Base-by-base conservation (phyloP, 2,888 invertebrate species). In the Lumbricus terrestris region DNA sequence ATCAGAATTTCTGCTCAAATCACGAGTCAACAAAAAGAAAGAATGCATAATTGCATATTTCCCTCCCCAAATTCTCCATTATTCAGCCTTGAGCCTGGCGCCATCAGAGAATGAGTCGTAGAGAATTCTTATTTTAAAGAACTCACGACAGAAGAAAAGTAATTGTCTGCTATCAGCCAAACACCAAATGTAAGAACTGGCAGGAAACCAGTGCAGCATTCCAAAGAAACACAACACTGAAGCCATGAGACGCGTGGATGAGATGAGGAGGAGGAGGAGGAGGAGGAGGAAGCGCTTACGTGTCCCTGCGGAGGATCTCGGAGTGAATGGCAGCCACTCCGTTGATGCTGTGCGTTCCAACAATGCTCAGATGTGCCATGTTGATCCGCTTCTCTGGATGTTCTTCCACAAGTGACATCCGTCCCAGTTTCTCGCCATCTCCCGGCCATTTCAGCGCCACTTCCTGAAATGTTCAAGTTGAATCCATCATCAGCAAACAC, bases 311-410 rank as follows among this genome's bases (percentile, higher is more conserved):
- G 91, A 99, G 96, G 94, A 99, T 98, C 91, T 99, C 97, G 0
- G 99, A 99, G 96, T 99, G 99, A 92, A 99, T 97, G 92, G 97
- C 96, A 0, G 99, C 99, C 3, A 99, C 99, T 88, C 99, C 99
- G 95, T 99, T 99, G 92, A 99, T 97, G 29, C 97, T 98, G 95
- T 99, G 99, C 0, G 98, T 97, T 90, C 99, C 99, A 90, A 99
- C 97, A 92, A 99, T 97, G 91, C 97, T 97, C 93, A 99, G 96
- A 95, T 98, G 97, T 0, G 99, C 99, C 99, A 99, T 99, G 95
- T 99, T 99, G 90, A 99, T 97, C 91, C 98, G 96, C 95, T 99
- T 99, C 91, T 98, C 98, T 0, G 97, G 98, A 91, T 97, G 97
- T 94, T 99, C 99, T 95, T 99, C 99, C 88, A 99, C 97, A 82